A percentile compares a stretch with the other conserved stretches of the same genome.
Evolutionary conservation across 2,113 vertebrate species (phyloP).

Genomic region (Grammomys surdaster): DNA sequence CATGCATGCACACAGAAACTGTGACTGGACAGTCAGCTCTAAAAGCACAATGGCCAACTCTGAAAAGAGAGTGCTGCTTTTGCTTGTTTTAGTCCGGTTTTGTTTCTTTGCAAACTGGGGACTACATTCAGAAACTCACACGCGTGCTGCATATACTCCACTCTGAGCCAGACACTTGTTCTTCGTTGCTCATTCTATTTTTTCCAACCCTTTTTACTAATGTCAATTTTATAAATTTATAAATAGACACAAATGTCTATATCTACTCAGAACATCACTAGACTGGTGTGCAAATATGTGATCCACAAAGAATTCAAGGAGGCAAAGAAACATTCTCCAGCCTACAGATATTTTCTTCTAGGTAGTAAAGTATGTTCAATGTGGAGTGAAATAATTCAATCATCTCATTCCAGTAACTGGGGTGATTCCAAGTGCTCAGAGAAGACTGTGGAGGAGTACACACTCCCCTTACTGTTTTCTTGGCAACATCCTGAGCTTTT

Average conservation of each 20-base stretch:
- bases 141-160: background rate
- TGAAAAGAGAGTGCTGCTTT: background rate
- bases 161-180: background rate
- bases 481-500: background rate
- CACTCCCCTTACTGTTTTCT: background rate
- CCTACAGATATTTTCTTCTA: background rate
- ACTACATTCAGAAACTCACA: too few relatives aligned
- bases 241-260: background rate
- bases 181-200: background rate
- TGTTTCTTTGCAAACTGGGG: background rate
- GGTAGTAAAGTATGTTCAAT: too few relatives aligned
- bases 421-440: background rate
- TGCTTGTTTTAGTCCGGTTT: background rate
- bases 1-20: background rate
- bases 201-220: background rate
- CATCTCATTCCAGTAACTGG: fast-evolving
- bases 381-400: too few relatives aligned
- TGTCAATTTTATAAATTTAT: constrained; percentile 35
- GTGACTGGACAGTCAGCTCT: constrained; percentile 40
- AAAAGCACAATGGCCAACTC: background rate
- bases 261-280: constrained; percentile 25
- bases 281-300: background rate
- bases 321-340: background rate
- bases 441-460: fast-evolving
- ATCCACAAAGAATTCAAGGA: background rate